These are phyloP conservation scores for Epinotia demarniana DNA, from an alignment of 2,888 invertebrate species.

Conservation along the genomic window DNA sequence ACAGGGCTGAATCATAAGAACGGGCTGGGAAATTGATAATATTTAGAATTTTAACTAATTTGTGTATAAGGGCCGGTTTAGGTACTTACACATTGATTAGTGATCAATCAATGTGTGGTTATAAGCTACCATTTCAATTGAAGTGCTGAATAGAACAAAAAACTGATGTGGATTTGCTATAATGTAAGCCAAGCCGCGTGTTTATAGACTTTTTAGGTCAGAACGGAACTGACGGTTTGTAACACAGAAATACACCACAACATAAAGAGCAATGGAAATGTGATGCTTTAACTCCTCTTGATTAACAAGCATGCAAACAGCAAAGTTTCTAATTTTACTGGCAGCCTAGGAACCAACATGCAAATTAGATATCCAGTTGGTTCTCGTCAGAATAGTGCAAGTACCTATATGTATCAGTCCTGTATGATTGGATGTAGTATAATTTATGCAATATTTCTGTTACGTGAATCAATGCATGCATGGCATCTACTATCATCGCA, in stretches of 20 bases:
- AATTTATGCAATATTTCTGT: constrained; percentile 11
- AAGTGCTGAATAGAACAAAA: too few relatives aligned
- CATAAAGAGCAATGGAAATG: neutral
- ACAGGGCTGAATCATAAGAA: neutral
- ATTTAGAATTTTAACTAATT: too few relatives aligned
- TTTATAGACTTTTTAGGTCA: too few relatives aligned
- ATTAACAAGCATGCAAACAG: neutral
- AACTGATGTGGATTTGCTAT: too few relatives aligned
- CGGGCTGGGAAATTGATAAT: too few relatives aligned
- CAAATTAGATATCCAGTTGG: constrained; percentile 23
- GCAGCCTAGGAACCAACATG: constrained; percentile 1
- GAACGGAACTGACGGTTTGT: too few relatives aligned
- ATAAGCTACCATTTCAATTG: too few relatives aligned
- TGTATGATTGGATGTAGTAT: constrained; percentile 14
- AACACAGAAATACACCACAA: neutral
- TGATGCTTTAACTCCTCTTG: neutral
- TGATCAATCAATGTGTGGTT: too few relatives aligned
- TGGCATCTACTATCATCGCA: neutral
- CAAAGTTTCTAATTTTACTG: constrained; percentile 29
- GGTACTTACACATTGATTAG: too few relatives aligned
- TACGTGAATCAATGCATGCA: neutral
- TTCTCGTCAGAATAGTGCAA: neutral
- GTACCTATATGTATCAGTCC: neutral
- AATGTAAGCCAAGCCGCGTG: too few relatives aligned
- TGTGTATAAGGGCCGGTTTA: too few relatives aligned